Percentiles rank a stretch among this genome's conserved stretches.
Conservation (phyloP, 1,140 invertebrate species). For the Palaemon carinicauda region DNA sequence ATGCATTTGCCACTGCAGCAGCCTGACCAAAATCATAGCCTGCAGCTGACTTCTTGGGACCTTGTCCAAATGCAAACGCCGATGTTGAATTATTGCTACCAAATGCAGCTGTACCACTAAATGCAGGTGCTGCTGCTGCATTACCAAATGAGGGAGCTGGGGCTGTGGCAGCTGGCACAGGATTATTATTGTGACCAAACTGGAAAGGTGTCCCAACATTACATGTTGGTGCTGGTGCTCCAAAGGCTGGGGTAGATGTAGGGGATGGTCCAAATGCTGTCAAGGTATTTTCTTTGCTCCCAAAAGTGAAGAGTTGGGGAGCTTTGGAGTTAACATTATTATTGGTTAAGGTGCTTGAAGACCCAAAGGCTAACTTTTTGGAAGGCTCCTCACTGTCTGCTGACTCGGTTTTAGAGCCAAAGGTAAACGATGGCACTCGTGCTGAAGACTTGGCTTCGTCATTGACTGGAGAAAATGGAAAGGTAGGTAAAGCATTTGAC, state of each 20-base stretch:
- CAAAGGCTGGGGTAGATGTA: slow-evolving; percentile 42
- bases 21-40: slow-evolving; percentile 56
- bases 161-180: slow-evolving; percentile 37
- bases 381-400: slow-evolving; percentile 28
- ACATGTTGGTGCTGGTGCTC: slow-evolving; percentile 36
- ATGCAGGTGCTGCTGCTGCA: slow-evolving; percentile 35
- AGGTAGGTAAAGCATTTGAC: neutral
- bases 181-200: slow-evolving; percentile 46
- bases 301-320: slow-evolving; percentile 35
- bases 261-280: slow-evolving; percentile 36
- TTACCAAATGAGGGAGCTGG: slow-evolving; percentile 43
- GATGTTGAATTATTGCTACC: slow-evolving; percentile 29
- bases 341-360: neutral
- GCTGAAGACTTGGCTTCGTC: slow-evolving; percentile 10
- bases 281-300: slow-evolving; percentile 37
- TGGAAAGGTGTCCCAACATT: slow-evolving; percentile 42
- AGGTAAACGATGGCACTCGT: neutral
- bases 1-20: neutral
- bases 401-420: slow-evolving; percentile 11
- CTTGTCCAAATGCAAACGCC: slow-evolving; percentile 47
- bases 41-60: slow-evolving; percentile 44
- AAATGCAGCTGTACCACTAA: slow-evolving; percentile 46
- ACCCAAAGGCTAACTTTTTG: slow-evolving; percentile 29
- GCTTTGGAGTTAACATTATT: slow-evolving; percentile 21
- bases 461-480: neutral